A percentile compares a stretch with the other conserved stretches of the same genome.
phyloP scores from a whole-genome alignment of 2,888 invertebrate genomes.

The Papilio gigon region DNA sequence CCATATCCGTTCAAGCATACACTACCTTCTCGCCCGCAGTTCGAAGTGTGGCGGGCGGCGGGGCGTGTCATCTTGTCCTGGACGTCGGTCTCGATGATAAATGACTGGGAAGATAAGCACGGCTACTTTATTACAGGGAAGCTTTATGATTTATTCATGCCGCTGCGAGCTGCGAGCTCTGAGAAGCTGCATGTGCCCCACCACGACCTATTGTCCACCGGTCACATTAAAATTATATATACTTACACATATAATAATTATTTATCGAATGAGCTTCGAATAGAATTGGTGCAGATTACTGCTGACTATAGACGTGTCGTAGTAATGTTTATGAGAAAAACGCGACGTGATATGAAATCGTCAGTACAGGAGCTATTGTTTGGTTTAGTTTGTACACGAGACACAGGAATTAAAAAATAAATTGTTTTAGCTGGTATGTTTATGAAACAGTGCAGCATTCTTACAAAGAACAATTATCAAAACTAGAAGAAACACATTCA shows the following conservation, averaged over 20 bases:
- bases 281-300: neutral
- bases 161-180: conserved; percentile 60
- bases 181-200: conserved; percentile 66
- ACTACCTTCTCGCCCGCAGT: neutral
- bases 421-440: too few relatives aligned
- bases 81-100: conserved; percentile 71
- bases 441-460: too few relatives aligned
- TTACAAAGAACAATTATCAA: neutral
- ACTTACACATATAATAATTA: too few relatives aligned
- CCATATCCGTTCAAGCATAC: conserved; percentile 7
- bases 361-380: neutral
- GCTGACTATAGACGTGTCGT: neutral
- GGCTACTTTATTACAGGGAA: conserved; percentile 79
- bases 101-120: conserved; percentile 77
- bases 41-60: conserved; percentile 39
- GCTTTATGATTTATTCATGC: conserved; percentile 79
- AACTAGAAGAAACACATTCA: neutral
- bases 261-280: neutral
- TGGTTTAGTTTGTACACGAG: neutral
- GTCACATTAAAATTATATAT: neutral
- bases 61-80: conserved; percentile 54
- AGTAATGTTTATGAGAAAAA: neutral
- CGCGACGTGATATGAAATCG: neutral
- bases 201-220: conserved; percentile 45
- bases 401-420: too few relatives aligned